A percentile compares a stretch with the other conserved stretches of the same genome.
These are phyloP conservation scores for Nyctibius grandis DNA, from an alignment of 2,797 vertebrate species.

Conservation along the genomic window DNA sequence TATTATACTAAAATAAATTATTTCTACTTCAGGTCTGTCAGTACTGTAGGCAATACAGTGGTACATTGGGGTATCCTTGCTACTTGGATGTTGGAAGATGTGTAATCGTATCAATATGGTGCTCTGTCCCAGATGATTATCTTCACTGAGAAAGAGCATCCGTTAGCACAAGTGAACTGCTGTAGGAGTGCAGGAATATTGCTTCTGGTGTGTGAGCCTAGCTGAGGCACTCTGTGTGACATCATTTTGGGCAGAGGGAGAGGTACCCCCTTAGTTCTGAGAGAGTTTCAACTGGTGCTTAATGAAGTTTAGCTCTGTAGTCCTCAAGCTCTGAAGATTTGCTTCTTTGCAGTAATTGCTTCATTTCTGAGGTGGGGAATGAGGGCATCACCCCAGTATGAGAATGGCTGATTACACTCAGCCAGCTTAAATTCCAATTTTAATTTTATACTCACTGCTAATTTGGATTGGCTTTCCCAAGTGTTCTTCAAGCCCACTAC, in stretches of 20 bases:
- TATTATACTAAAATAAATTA: neutral
- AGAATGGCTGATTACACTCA: neutral
- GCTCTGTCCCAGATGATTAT: neutral
- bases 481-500: neutral
- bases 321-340: neutral
- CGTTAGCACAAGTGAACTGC: neutral
- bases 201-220: neutral
- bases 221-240: neutral
- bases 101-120: neutral
- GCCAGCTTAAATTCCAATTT: conserved; percentile 1
- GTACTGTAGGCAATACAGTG: neutral
- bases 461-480: neutral
- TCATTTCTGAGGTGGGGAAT: neutral
- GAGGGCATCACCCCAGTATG: conserved; percentile 2
- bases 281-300: neutral
- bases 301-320: neutral
- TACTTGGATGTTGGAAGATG: neutral
- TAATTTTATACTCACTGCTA: neutral
- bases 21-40: neutral
- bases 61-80: neutral
- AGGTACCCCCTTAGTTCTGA: neutral
- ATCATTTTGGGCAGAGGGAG: neutral
- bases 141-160: neutral
- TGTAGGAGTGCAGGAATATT: neutral
- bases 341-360: conserved; percentile 13